A percentile compares a stretch with the other conserved stretches of the same genome.
Conservation (phyloP, 2,888 invertebrate genomes). For the Napeogenes sylphis region DNA sequence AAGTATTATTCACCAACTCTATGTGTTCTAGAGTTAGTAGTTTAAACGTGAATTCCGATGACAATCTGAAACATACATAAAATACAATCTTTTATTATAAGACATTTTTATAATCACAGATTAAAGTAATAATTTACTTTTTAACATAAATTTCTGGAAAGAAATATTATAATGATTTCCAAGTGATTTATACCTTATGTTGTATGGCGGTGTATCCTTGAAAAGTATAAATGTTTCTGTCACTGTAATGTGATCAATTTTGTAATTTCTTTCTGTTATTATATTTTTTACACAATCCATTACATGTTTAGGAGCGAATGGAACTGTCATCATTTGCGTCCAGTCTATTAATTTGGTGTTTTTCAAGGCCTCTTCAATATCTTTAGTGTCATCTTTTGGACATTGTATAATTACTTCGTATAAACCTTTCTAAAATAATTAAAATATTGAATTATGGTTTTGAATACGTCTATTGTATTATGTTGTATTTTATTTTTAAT, state of each 20-base stretch:
- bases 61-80: conserved; percentile 38
- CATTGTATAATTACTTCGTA: conserved; percentile 50
- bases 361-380: conserved; percentile 44
- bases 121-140: too few relatives aligned
- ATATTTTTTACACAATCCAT: conserved; percentile 37
- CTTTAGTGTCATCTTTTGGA: conserved; percentile 41
- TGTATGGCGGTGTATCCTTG: conserved; percentile 32
- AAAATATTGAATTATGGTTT: background rate
- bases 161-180: too few relatives aligned
- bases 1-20: conserved; percentile 42
- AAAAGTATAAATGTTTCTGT: conserved; percentile 39
- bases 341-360: conserved; percentile 50
- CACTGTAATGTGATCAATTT: conserved; percentile 24
- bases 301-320: conserved; percentile 40
- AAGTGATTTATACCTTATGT: conserved; percentile 30
- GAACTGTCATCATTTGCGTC: conserved; percentile 37
- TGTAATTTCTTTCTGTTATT: conserved; percentile 29
- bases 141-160: too few relatives aligned
- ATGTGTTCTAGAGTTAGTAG: conserved; percentile 41
- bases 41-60: conserved; percentile 38
- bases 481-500: too few relatives aligned
- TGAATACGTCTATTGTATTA: too few relatives aligned
- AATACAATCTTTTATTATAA: background rate
- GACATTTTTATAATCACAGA: background rate
- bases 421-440: conserved; percentile 38